phyloP scores from a whole-genome alignment of 2,888 invertebrate species.

The Rhyacophila evoluta region DNA sequence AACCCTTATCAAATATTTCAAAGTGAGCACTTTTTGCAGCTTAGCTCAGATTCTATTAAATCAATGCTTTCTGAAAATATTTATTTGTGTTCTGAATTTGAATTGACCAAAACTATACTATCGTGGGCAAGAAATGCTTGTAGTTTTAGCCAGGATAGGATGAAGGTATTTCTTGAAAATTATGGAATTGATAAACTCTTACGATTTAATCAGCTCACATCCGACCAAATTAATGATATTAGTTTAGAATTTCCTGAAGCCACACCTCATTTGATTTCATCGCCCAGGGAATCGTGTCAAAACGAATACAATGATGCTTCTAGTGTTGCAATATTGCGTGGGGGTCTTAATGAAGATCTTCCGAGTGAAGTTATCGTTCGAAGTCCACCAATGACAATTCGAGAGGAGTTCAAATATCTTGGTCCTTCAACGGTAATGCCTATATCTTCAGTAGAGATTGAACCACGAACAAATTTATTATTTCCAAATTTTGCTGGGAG shows the following conservation, averaged over 20 bases:
- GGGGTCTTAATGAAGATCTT: conserved; percentile 20
- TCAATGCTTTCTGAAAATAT: conserved; percentile 29
- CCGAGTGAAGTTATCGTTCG: conserved; percentile 31
- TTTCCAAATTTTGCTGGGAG: conserved; percentile 23
- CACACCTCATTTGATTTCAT: neutral
- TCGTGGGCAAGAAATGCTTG: neutral
- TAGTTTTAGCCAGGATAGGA: neutral
- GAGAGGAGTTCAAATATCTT: conserved; percentile 39
- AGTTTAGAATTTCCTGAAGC: neutral
- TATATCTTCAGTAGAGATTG: conserved; percentile 31
- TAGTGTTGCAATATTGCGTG: neutral
- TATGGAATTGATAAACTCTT: neutral
- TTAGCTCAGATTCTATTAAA: conserved; percentile 30
- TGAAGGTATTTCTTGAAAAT: neutral
- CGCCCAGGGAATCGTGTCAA: neutral
- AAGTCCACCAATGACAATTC: conserved; percentile 40
- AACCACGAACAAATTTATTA: conserved; percentile 32
- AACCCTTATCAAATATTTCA: conserved; percentile 37
- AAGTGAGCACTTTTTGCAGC: conserved; percentile 34
- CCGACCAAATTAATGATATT: neutral
- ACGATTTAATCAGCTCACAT: neutral
- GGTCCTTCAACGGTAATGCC: conserved; percentile 18
- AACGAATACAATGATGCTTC: neutral
- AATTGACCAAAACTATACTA: neutral
- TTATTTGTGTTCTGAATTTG: conserved; percentile 36